Conservation (phyloP, 1,140 invertebrate species). For the Ceratina calcarata region DNA sequence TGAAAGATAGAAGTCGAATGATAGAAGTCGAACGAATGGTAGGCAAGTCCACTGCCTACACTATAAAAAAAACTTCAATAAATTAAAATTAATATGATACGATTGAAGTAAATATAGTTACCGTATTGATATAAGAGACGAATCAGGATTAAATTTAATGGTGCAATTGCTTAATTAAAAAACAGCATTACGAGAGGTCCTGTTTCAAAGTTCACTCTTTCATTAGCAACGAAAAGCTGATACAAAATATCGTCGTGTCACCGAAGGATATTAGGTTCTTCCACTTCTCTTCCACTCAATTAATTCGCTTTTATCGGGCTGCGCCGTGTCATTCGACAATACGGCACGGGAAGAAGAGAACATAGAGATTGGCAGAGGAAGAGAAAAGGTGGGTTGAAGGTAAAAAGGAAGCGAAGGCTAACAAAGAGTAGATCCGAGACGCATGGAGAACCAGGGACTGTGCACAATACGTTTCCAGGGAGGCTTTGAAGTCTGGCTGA, state of each 20-base stretch:
- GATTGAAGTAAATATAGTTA: too few species aligned
- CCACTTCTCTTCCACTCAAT: not conserved
- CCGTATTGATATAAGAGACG: too few species aligned
- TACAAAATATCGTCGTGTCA: slow-evolving; percentile 7
- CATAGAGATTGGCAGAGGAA: not conserved
- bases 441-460: not conserved
- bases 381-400: not conserved
- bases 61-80: too few species aligned
- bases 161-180: too few species aligned
- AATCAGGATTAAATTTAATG: too few species aligned
- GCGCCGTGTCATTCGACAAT: slow-evolving; percentile 13
- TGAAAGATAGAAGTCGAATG: too few species aligned
- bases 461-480: slow-evolving; percentile 26
- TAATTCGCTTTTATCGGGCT: slow-evolving; percentile 13
- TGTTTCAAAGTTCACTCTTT: not conserved
- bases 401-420: not conserved
- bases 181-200: too few species aligned
- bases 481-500: slow-evolving; percentile 39
- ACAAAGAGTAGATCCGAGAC: slow-evolving; percentile 19
- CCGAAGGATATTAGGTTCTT: not conserved
- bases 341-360: not conserved
- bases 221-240: slow-evolving; percentile 12
- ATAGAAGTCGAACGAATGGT: too few species aligned
- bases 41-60: too few species aligned
- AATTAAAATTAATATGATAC: too few species aligned